Evolutionary conservation across 2,888 invertebrate genomes (phyloP).

Genomic region (Scaptomyza caliginosa): DNA sequence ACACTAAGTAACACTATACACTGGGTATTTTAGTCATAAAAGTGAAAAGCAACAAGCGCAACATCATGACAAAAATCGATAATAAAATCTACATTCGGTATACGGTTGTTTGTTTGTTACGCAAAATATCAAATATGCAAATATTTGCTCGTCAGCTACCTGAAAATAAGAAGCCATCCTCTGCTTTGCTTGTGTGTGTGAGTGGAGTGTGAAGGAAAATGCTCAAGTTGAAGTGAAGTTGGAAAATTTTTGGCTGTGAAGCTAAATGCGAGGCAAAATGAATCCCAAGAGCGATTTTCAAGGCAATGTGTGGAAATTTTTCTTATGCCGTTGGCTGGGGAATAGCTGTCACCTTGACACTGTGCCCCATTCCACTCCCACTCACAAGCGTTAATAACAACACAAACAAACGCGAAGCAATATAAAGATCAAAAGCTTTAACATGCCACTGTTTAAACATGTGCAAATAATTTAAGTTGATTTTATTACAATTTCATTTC

Average conservation of each 20-base stretch:
- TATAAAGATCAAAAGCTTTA: conserved; percentile 75
- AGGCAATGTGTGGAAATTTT: conserved; percentile 41
- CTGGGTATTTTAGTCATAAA: conserved; percentile 27
- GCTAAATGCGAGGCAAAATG: conserved; percentile 38
- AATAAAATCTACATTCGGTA: conserved; percentile 70
- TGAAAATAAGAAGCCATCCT: conserved; percentile 55
- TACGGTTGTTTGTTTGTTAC: conserved; percentile 63
- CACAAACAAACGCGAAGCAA: conserved; percentile 44
- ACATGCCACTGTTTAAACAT: conserved; percentile 58
- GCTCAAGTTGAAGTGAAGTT: conserved; percentile 56
- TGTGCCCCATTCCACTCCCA: not conserved
- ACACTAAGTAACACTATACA: too few relatives aligned
- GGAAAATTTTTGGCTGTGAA: conserved; percentile 35
- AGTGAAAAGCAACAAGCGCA: conserved; percentile 21
- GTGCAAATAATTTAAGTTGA: conserved; percentile 77
- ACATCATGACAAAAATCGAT: conserved; percentile 66
- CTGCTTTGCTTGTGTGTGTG: conserved; percentile 6
- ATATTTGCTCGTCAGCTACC: conserved; percentile 72
- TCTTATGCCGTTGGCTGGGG: conserved; percentile 5
- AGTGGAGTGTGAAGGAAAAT: conserved; percentile 28
- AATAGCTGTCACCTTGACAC: conserved; percentile 68
- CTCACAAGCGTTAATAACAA: conserved; percentile 47
- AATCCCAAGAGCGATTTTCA: conserved; percentile 48
- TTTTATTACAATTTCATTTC: conserved; percentile 63
- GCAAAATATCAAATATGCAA: conserved; percentile 77